Conservation (phyloP, 2,888 invertebrate genomes). For the Heteropelma amictum region DNA sequence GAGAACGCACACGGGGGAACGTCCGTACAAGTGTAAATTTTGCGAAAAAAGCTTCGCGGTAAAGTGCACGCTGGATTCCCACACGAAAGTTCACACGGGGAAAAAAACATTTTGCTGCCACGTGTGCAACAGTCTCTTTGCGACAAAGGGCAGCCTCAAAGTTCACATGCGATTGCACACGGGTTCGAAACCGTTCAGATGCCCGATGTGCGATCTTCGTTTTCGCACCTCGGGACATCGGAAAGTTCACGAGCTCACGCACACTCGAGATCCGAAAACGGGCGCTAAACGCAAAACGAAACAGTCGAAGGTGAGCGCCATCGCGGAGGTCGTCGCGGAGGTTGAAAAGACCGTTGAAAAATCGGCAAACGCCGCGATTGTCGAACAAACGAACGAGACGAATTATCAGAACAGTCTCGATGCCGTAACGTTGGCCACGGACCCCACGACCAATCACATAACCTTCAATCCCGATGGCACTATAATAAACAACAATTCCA, state of each 20-base stretch:
- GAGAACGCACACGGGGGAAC: slow-evolving; percentile 84
- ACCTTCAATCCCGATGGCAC: slow-evolving; percentile 68
- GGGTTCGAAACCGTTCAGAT: slow-evolving; percentile 82
- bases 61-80: slow-evolving; percentile 83
- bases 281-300: slow-evolving; percentile 54
- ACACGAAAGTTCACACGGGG: slow-evolving; percentile 81
- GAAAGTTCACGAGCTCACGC: slow-evolving; percentile 81
- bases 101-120: slow-evolving; percentile 82
- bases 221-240: slow-evolving; percentile 85
- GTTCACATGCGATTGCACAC: slow-evolving; percentile 85
- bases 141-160: slow-evolving; percentile 83
- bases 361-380: slow-evolving; percentile 16
- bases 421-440: slow-evolving; percentile 61
- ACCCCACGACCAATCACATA: slow-evolving; percentile 66
- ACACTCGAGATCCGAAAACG: slow-evolving; percentile 73
- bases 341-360: slow-evolving; percentile 48
- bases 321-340: slow-evolving; percentile 59
- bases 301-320: slow-evolving; percentile 63
- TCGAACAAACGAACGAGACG: slow-evolving; percentile 30
- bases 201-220: slow-evolving; percentile 81
- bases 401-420: slow-evolving; percentile 62
- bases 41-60: slow-evolving; percentile 82
- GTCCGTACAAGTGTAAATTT: slow-evolving; percentile 81
- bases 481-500: slow-evolving; percentile 74
- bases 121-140: slow-evolving; percentile 82